Evolutionary conservation across 2,888 invertebrate genomes (phyloP).

Genomic region (Phanerotoma sp.): DNA sequence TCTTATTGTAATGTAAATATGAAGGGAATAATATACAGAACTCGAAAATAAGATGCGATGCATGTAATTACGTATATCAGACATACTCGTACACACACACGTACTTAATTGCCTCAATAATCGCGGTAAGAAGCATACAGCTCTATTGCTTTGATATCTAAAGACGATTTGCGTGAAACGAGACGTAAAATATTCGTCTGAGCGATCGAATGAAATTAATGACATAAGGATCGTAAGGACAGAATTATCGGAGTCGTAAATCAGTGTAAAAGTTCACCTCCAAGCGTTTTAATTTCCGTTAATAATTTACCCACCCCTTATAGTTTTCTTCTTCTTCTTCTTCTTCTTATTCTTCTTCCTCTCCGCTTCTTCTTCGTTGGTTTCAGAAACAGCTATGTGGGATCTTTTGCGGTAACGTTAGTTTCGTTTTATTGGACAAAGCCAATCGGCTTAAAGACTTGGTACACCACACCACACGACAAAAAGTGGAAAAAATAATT

Average conservation of each 20-base stretch:
- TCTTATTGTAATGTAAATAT: too few species aligned
- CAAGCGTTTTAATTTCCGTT: conserved; percentile 35
- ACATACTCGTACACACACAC: too few species aligned
- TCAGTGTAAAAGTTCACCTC: conserved; percentile 23
- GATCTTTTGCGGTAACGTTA: conserved; percentile 2
- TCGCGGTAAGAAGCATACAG: too few species aligned
- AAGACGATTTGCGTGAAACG: conserved; percentile 9
- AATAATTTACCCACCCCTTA: conserved; percentile 29
- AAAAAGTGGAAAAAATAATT: not conserved
- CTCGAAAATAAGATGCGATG: not conserved
- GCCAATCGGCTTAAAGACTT: conserved; percentile 17
- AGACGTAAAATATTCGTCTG: conserved; percentile 7
- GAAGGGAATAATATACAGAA: not conserved
- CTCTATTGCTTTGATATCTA: not conserved
- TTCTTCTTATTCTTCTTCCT: not conserved
- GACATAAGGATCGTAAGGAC: conserved; percentile 30
- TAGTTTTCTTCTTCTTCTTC: too few species aligned
- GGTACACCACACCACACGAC: not conserved
- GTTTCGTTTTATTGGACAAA: conserved; percentile 17
- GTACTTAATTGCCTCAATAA: too few species aligned
- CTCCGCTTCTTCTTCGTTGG: not conserved
- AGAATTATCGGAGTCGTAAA: conserved; percentile 34
- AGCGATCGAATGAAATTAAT: conserved; percentile 31
- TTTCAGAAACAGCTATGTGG: not conserved
- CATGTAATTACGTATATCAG: not conserved